These are phyloP conservation scores for Zophobas atratus DNA, from an alignment of 1,140 invertebrate genomes.

Conservation along the genomic window DNA sequence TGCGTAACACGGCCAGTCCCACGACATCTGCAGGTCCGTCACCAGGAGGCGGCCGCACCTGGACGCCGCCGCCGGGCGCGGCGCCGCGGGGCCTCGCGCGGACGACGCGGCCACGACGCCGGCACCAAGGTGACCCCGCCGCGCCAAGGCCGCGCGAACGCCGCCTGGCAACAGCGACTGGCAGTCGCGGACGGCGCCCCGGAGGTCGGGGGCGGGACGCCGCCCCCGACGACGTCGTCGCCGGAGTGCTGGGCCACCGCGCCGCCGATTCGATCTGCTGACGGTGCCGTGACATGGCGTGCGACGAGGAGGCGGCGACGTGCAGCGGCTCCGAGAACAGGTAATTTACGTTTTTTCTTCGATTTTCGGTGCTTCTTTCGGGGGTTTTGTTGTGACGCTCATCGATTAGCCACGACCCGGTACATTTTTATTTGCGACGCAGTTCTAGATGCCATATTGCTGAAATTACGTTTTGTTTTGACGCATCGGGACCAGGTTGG, in stretches of 20 bases:
- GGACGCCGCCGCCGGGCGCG: slow-evolving; percentile 11
- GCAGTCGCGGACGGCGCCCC: slow-evolving; percentile 8
- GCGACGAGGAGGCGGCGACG: slow-evolving; percentile 4
- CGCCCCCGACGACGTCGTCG: not conserved
- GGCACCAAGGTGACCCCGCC: not conserved
- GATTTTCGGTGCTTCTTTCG: not conserved
- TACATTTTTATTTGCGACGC: slow-evolving; percentile 38
- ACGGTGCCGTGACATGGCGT: slow-evolving; percentile 18
- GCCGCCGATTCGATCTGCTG: not conserved
- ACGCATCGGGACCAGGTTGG: not conserved
- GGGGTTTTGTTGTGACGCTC: slow-evolving; percentile 11
- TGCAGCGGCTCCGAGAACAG: slow-evolving; percentile 7
- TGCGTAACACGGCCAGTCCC: slow-evolving; percentile 59
- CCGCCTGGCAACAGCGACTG: slow-evolving; percentile 58
- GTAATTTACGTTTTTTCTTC: not conserved
- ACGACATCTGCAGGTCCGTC: slow-evolving; percentile 47
- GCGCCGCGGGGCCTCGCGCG: slow-evolving; percentile 7
- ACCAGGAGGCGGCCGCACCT: slow-evolving; percentile 44
- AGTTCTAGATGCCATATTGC: slow-evolving; percentile 39
- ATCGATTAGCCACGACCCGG: slow-evolving; percentile 20
- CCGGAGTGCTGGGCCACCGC: slow-evolving; percentile 1
- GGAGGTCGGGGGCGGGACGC: slow-evolving; percentile 4
- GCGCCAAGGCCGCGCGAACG: slow-evolving; percentile 18
- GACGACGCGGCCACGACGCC: slow-evolving; percentile 27
- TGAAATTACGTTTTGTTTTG: slow-evolving; percentile 8